These are phyloP conservation scores for Nomada hirtipes DNA, from an alignment of 2,888 invertebrate species.

Conservation along the genomic window DNA sequence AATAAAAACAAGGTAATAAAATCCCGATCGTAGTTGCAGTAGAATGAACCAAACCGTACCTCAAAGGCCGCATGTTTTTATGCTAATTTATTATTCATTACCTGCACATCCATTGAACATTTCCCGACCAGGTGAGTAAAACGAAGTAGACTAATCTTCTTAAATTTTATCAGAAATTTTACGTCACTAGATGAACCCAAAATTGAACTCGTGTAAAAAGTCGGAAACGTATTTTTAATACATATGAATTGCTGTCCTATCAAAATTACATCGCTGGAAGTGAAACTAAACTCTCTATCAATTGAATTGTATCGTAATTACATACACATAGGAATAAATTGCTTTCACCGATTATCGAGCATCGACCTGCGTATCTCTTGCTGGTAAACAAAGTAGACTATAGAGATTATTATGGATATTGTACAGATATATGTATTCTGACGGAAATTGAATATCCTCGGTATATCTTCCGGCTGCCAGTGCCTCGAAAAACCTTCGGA, in stretches of 20 bases:
- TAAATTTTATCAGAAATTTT: not conserved
- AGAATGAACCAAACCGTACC: too few species aligned
- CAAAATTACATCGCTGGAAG: not conserved
- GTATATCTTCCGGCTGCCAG: conserved; percentile 26
- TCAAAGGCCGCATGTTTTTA: too few species aligned
- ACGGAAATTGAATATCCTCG: conserved; percentile 41
- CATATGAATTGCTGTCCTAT: not conserved
- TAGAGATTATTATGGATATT: conserved; percentile 28
- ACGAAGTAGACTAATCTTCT: not conserved
- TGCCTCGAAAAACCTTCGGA: conserved; percentile 36
- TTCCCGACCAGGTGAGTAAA: too few species aligned
- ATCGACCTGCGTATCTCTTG: not conserved
- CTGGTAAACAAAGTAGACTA: not conserved
- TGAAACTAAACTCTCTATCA: not conserved
- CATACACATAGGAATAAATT: not conserved
- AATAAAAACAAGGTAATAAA: too few species aligned
- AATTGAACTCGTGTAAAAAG: not conserved
- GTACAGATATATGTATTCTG: conserved; percentile 2
- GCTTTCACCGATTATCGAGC: not conserved
- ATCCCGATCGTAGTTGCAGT: too few species aligned
- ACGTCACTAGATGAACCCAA: not conserved
- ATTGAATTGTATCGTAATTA: not conserved
- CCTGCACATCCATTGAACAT: too few species aligned
- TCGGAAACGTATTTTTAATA: not conserved
- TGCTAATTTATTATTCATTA: too few species aligned